phyloP scores from a whole-genome alignment of 2,888 invertebrate species.

The Drosophila meridiana region DNA sequence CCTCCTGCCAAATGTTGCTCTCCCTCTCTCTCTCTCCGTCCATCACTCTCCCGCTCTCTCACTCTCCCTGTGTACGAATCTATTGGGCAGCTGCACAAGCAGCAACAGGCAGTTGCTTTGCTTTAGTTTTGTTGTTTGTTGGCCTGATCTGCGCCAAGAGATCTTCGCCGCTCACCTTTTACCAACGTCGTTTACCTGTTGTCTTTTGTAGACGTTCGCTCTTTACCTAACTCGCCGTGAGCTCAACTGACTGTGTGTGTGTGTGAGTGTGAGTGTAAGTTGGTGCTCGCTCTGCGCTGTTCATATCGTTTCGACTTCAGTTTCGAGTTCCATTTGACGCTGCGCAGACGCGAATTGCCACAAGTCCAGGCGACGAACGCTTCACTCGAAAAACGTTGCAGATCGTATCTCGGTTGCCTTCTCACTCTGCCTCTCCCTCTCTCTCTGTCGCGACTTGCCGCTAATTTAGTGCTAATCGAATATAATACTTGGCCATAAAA shows the following conservation, averaged over 20 bases:
- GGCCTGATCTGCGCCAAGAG: constrained; percentile 63
- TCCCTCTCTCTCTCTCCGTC: not conserved
- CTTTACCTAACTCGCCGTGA: constrained; percentile 40
- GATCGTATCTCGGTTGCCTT: constrained; percentile 43
- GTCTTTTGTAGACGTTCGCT: constrained; percentile 43
- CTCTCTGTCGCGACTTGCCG: constrained; percentile 34
- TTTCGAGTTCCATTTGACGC: constrained; percentile 82
- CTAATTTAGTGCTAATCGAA: constrained; percentile 58
- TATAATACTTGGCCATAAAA: constrained; percentile 43
- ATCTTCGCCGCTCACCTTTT: constrained; percentile 68
- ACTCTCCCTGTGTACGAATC: constrained; percentile 21
- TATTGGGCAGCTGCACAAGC: constrained; percentile 68
- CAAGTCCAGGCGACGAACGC: constrained; percentile 18
- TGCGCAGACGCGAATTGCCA: constrained; percentile 81
- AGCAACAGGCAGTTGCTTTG: constrained; percentile 57
- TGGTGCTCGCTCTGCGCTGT: constrained; percentile 19
- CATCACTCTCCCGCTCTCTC: not conserved
- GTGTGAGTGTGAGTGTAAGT: constrained; percentile 16
- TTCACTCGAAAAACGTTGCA: constrained; percentile 32
- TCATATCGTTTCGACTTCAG: constrained; percentile 64
- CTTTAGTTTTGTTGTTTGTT: constrained; percentile 54
- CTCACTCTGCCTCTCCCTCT: constrained; percentile 1
- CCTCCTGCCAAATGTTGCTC: constrained; percentile 39
- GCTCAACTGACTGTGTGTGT: constrained; percentile 19
- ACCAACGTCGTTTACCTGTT: constrained; percentile 67